Evolutionary conservation across 1,140 invertebrate genomes (phyloP).

Genomic region (Lordiphosa clarofinis): DNA sequence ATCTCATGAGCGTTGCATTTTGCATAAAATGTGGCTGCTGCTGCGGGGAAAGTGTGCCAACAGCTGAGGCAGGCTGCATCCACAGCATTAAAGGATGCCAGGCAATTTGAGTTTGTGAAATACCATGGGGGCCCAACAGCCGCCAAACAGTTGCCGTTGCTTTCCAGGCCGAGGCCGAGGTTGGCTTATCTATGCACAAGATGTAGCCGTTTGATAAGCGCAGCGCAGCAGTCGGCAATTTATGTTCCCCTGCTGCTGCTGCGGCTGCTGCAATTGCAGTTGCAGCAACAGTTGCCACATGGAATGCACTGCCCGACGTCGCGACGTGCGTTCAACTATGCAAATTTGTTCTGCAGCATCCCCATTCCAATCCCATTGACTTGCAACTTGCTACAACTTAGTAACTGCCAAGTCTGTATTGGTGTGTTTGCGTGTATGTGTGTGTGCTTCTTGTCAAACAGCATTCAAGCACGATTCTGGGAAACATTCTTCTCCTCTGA

Average conservation of each 20-base stretch:
- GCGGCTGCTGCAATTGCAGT: conserved; percentile 42
- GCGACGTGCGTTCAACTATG: conserved; percentile 74
- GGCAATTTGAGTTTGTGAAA: conserved; percentile 77
- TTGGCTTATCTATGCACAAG: conserved; percentile 74
- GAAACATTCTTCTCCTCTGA: conserved; percentile 70
- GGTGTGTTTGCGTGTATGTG: conserved; percentile 28
- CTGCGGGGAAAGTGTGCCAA: conserved; percentile 64
- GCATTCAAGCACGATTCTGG: conserved; percentile 78
- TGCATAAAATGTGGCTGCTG: conserved; percentile 67
- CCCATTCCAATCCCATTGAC: conserved; percentile 46
- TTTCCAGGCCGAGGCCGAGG: conserved; percentile 19
- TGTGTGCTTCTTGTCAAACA: conserved; percentile 70
- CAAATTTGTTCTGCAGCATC: conserved; percentile 62
- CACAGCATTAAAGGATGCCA: conserved; percentile 66
- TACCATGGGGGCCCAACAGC: conserved; percentile 50
- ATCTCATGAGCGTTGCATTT: conserved; percentile 68
- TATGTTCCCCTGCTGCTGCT: conserved; percentile 47
- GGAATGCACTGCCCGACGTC: conserved; percentile 50
- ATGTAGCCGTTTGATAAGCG: conserved; percentile 74
- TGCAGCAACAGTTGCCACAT: conserved; percentile 62
- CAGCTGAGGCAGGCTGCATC: conserved; percentile 35
- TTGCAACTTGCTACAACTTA: conserved; percentile 76
- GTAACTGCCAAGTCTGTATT: conserved; percentile 38
- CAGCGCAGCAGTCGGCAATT: conserved; percentile 66
- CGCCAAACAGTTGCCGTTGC: conserved; percentile 33